These are phyloP conservation scores for Willisornis vidua DNA, from an alignment of 2,113 vertebrate genomes.

Conservation along the genomic window DNA sequence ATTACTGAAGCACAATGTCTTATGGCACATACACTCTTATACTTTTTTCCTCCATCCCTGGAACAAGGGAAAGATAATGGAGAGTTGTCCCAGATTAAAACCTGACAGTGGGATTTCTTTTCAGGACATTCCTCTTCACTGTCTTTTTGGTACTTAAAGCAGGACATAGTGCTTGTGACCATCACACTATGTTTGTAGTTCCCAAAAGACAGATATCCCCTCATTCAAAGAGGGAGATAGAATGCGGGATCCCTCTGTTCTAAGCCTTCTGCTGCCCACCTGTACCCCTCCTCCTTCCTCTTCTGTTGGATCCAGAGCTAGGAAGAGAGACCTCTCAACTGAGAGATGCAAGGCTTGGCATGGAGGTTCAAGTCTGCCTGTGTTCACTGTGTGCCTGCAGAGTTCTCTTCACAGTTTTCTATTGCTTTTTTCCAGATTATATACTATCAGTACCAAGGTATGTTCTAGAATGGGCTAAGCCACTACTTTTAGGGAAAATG, in stretches of 20 bases:
- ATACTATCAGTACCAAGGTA: not conserved
- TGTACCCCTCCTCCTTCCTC: not conserved
- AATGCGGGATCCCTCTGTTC: not conserved
- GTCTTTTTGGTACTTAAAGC: not conserved
- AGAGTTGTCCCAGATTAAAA: not conserved
- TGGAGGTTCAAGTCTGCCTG: not conserved
- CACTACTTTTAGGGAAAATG: not conserved
- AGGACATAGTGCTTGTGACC: not conserved
- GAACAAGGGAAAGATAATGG: not conserved
- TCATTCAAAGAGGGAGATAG: not conserved
- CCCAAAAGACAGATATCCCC: not conserved
- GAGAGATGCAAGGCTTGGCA: not conserved
- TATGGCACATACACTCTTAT: not conserved
- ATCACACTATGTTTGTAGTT: not conserved
- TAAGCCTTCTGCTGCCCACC: not conserved
- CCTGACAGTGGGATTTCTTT: not conserved
- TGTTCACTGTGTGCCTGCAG: not conserved
- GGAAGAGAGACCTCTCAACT: not conserved
- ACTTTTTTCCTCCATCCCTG: not conserved
- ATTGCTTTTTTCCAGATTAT: not conserved
- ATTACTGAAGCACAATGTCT: not conserved
- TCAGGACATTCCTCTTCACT: not conserved
- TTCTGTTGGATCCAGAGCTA: not conserved
- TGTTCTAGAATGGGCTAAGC: not conserved
- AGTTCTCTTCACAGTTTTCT: not conserved